phyloP scores from a whole-genome alignment of 2,888 invertebrate genomes.

The Eudasyphora cyanicolor region DNA sequence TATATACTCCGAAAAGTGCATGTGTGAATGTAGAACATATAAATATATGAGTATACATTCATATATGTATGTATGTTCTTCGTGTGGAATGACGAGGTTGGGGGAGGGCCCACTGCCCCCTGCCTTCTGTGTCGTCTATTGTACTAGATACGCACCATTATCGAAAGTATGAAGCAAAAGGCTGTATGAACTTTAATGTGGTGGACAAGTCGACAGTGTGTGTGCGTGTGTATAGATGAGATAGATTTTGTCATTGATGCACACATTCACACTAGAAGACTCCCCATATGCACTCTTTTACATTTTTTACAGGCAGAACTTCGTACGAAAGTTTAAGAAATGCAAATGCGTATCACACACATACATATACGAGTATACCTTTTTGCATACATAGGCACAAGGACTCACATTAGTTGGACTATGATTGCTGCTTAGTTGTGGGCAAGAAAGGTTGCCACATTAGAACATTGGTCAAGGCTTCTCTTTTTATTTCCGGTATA shows the following conservation, averaged over 20 bases:
- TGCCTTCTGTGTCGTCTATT: too few relatives aligned
- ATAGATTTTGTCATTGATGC: not conserved
- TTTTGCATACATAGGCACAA: not conserved
- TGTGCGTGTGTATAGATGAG: not conserved
- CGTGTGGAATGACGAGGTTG: too few relatives aligned
- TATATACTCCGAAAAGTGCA: conserved; percentile 21
- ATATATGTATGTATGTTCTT: too few relatives aligned
- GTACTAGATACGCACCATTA: conserved; percentile 9
- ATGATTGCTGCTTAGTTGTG: too few relatives aligned
- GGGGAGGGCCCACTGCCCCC: too few relatives aligned
- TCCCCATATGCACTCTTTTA: not conserved
- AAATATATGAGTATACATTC: too few relatives aligned
- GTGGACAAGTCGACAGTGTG: not conserved
- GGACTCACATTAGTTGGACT: too few relatives aligned
- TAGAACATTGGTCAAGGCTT: not conserved
- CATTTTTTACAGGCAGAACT: not conserved
- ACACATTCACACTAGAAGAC: not conserved
- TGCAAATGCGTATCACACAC: not conserved
- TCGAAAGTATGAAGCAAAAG: not conserved
- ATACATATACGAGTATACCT: not conserved
- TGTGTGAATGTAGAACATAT: conserved; percentile 31
- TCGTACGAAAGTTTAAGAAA: not conserved
- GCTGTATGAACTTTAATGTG: not conserved
- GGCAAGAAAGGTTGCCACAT: too few relatives aligned
- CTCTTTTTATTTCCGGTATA: too few relatives aligned